Percentiles rank a stretch among this genome's conserved stretches.
phyloP scores from a whole-genome alignment of 2,113 vertebrate species.

The Pristiophorus japonicus region DNA sequence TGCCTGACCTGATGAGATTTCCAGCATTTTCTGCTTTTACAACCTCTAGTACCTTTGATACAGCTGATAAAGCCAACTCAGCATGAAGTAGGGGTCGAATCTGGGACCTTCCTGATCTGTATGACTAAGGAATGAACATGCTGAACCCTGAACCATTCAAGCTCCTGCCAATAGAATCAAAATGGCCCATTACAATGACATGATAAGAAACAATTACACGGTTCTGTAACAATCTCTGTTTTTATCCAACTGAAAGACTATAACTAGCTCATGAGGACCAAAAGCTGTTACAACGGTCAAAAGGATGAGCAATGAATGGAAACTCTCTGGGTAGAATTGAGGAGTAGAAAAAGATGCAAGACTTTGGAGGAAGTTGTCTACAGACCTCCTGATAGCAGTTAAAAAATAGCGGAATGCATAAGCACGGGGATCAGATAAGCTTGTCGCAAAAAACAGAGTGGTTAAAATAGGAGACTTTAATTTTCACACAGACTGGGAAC shows the following conservation, averaged over 20 bases:
- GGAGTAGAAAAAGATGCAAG: neutral
- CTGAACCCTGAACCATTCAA: neutral
- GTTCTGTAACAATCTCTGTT: neutral
- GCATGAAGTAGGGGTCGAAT: neutral
- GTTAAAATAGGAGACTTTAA: neutral
- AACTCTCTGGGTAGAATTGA: neutral
- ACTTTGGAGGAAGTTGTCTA: neutral
- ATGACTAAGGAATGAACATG: neutral
- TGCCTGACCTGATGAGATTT: too few relatives aligned
- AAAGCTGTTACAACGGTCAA: too few relatives aligned
- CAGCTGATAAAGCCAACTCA: neutral
- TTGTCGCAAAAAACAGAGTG: neutral
- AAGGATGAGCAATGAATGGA: neutral
- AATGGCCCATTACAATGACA: neutral
- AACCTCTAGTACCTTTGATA: neutral
- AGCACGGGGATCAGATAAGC: neutral
- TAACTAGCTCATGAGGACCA: neutral
- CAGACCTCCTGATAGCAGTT: neutral
- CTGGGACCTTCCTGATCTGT: neutral
- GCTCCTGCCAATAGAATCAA: neutral
- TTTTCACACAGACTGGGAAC: neutral
- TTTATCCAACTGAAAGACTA: neutral
- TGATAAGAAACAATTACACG: neutral
- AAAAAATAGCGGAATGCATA: neutral
- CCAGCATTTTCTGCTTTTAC: too few relatives aligned